Percentiles rank a stretch among this genome's conserved stretches.
Conservation (phyloP, 1,140 invertebrate species). For the Dryas iulia region DNA sequence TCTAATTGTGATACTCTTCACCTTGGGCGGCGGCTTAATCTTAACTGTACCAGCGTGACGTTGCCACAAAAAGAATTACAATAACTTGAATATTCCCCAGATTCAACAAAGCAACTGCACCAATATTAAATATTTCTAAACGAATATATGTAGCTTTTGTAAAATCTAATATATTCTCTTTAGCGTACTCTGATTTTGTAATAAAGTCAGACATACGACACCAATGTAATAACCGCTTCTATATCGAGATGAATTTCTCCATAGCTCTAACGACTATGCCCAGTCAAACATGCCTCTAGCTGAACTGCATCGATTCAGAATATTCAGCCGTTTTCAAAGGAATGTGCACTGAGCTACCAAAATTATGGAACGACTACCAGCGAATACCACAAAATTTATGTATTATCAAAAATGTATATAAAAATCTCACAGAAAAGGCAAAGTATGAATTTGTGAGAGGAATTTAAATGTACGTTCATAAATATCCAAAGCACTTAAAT, state of each 20-base stretch:
- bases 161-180: not conserved
- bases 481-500: too few species aligned
- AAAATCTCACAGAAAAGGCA: not conserved
- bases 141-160: not conserved
- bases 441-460: not conserved
- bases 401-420: conserved; percentile 6
- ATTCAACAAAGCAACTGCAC: not conserved
- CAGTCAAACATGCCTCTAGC: conserved; percentile 8
- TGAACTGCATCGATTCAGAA: conserved; percentile 8
- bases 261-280: not conserved
- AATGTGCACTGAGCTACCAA: conserved; percentile 15
- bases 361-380: conserved; percentile 18
- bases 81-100: too few species aligned
- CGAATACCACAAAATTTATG: conserved; percentile 15
- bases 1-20: too few species aligned
- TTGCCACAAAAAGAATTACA: too few species aligned
- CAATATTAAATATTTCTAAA: not conserved
- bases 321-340: conserved; percentile 19
- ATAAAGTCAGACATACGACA: not conserved
- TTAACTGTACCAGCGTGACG: too few species aligned
- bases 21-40: too few species aligned
- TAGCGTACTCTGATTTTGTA: not conserved
- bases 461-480: not conserved
- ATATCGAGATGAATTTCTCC: conserved; percentile 2
- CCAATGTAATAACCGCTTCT: not conserved